Base-by-base conservation (phyloP, 2,113 vertebrate species). In the Heliornis fulica region DNA sequence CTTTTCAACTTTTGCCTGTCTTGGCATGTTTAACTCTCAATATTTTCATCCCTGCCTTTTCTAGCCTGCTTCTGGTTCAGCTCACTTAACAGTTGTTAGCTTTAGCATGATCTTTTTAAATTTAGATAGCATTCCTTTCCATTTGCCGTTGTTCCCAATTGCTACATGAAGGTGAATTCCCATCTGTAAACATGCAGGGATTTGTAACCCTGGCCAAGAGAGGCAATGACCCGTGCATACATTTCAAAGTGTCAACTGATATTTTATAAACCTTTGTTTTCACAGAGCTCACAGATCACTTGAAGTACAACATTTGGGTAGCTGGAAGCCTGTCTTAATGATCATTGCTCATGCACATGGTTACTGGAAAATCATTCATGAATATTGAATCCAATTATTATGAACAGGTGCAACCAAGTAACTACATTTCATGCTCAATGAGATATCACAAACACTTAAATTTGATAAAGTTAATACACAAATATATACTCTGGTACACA, bases 321-420 rank as follows among this genome's bases (percentile, higher is more conserved):
- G 34, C 66, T 64, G 41, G 60, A 82, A 94, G 50, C 53, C 76
- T 70, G 63, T 60, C 59, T 83, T 93, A 94, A 84, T 91, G 83
- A 89, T 77, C 2, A 1, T 19, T 68, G 59, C 76, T 84, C 70
- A 65, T 74, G 89, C 61, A 76, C 40, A 69, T 31, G 46, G 76
- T 72, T 91, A 25, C 78, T 91, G 87, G 68, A 65, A 90, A 94
- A 60, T 65, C 81, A 90, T 53, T 83, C 60, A 53, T 65, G 96
- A 95, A 96, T 94, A 70, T 15, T 87, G 82, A 97, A 97, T 90
- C 87, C 79, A 83, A 91, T 92, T 96, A 95, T 65, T 77, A 60
- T 25, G 76, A 95, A 94, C 95, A 97, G 97, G 95, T 96, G 96
- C 89, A 89, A 80, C 68, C 71, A 80, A 87, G 72, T 94, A 95